Conservation (phyloP, 2,888 invertebrate species). For the Aspidapion aeneum region DNA sequence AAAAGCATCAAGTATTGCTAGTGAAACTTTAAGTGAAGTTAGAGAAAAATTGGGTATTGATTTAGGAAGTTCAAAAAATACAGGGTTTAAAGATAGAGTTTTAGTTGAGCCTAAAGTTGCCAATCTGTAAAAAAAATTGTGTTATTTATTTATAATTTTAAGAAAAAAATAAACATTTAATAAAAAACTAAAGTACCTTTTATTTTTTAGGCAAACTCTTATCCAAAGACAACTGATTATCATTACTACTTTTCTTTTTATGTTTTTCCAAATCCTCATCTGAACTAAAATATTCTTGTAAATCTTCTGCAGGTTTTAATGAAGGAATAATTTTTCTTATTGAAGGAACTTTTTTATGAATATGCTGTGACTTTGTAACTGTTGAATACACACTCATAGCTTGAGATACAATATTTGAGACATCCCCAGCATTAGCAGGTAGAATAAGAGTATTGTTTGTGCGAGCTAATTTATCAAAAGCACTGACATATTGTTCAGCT, state of each 20-base stretch:
- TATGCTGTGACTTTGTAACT: constrained; percentile 44
- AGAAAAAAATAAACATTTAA: too few species aligned
- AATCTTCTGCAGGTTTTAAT: background rate
- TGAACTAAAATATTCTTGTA: background rate
- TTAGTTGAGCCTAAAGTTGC: too few species aligned
- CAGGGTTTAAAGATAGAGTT: too few species aligned
- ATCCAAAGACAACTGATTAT: background rate
- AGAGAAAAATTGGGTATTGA: constrained; percentile 51
- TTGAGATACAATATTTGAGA: constrained; percentile 76
- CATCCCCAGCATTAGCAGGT: constrained; percentile 84
- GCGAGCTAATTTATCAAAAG: constrained; percentile 91
- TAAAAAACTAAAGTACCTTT: too few species aligned
- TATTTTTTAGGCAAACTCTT: background rate
- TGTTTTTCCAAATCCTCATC: background rate
- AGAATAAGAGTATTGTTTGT: constrained; percentile 92
- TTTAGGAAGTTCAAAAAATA: too few species aligned
- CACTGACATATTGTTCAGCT: constrained; percentile 94
- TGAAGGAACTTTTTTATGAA: background rate
- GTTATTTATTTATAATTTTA: too few species aligned
- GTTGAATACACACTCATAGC: constrained; percentile 62
- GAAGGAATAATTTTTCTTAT: background rate
- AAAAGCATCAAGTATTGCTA: constrained; percentile 55
- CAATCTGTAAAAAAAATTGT: too few species aligned
- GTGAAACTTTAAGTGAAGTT: constrained; percentile 56
- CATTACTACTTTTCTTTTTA: background rate